Evolutionary conservation across 1,140 invertebrate genomes (phyloP).

Genomic region (Drosophila triauraria): DNA sequence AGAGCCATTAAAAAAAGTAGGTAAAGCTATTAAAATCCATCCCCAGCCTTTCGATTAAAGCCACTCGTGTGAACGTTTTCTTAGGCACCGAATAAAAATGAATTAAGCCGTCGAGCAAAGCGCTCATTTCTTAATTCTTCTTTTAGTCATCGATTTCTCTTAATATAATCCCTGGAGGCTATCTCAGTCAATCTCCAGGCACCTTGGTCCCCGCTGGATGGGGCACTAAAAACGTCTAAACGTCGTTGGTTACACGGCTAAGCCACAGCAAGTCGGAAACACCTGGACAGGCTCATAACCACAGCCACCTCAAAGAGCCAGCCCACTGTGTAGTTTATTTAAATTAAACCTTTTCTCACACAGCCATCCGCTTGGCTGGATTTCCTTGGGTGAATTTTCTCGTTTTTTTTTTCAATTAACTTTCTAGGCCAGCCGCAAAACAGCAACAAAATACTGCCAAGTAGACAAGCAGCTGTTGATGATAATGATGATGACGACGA

Average conservation of each 20-base stretch:
- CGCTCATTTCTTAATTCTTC: neutral
- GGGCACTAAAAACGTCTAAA: slow-evolving; percentile 59
- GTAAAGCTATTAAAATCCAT: neutral
- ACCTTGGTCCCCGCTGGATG: slow-evolving; percentile 4
- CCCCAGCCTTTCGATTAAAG: neutral
- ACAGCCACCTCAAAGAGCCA: slow-evolving; percentile 42
- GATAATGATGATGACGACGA: slow-evolving; percentile 57
- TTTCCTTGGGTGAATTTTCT: slow-evolving; percentile 31
- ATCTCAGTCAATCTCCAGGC: slow-evolving; percentile 26
- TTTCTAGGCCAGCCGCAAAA: slow-evolving; percentile 73
- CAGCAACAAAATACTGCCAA: slow-evolving; percentile 56
- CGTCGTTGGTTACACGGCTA: slow-evolving; percentile 56
- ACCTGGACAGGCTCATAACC: slow-evolving; percentile 47
- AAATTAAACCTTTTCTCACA: slow-evolving; percentile 73
- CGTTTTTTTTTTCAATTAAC: slow-evolving; percentile 72
- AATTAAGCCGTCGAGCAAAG: neutral
- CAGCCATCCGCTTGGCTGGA: slow-evolving; percentile 17
- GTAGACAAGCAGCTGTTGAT: slow-evolving; percentile 73
- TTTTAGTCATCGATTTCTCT: slow-evolving; percentile 26
- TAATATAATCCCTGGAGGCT: slow-evolving; percentile 19
- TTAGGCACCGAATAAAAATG: neutral
- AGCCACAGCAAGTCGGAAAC: slow-evolving; percentile 45
- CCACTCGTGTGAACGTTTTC: neutral
- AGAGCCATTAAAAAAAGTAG: neutral
- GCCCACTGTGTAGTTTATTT: slow-evolving; percentile 74